Evolutionary conservation across 1,140 invertebrate genomes (phyloP).

Genomic region (Drosophila nikananu): DNA sequence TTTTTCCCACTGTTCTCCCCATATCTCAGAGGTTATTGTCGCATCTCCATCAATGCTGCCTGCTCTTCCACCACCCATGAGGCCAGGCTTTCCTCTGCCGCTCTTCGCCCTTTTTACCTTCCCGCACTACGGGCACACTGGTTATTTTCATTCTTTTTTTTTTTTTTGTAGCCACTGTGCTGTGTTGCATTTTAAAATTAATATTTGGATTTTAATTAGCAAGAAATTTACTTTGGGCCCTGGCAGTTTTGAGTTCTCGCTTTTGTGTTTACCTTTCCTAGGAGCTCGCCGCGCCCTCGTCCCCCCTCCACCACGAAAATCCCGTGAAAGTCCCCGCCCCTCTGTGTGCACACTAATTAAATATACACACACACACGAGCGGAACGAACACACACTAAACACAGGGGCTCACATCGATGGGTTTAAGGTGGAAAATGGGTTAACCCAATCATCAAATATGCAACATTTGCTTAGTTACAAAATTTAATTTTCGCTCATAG

Average conservation of each 20-base stretch:
- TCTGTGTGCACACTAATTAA: constrained; percentile 75
- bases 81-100: neutral
- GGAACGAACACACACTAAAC: constrained; percentile 23
- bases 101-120: neutral
- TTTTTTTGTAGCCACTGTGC: constrained; percentile 40
- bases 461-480: constrained; percentile 80
- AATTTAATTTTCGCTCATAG: constrained; percentile 66
- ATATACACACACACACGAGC: constrained; percentile 58
- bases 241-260: constrained; percentile 66
- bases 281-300: constrained; percentile 12
- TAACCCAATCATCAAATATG: constrained; percentile 78
- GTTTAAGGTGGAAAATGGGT: constrained; percentile 26
- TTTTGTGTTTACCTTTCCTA: constrained; percentile 74
- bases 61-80: neutral
- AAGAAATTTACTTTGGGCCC: constrained; percentile 80
- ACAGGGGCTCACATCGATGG: constrained; percentile 55
- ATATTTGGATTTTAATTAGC: constrained; percentile 84
- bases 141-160: neutral
- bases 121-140: constrained; percentile 3
- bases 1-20: neutral
- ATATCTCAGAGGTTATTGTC: constrained; percentile 17
- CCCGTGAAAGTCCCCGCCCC: constrained; percentile 4
- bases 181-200: constrained; percentile 80
- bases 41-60: constrained; percentile 30
- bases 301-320: neutral